Evolutionary conservation across 2,797 vertebrate genomes (phyloP), one percentile per base, ranked within the genome.

Genomic region (Sebastes taczanowskii): DNA sequence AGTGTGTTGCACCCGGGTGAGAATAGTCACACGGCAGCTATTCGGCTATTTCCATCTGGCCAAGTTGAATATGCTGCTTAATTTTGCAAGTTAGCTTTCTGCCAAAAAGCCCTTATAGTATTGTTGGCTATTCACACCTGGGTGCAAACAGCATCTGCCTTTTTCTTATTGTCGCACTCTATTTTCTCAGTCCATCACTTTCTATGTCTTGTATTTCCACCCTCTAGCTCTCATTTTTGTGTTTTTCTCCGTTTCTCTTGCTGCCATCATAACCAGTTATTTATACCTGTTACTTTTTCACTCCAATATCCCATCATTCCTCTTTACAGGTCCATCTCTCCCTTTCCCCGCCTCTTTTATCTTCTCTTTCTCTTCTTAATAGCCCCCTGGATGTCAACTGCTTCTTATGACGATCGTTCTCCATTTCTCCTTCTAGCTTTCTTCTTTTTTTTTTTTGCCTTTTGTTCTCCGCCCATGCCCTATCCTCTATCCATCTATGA

Each of bases 251-350:
- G 5, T 81, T 73, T 82, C 67, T 69, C 71, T 64, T 29, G 5
- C 67, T 56, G 55, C 80, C 79, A 77, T 88, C 90, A 84, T 82
- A 88, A 89, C 56, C 75, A 79, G 67, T 90, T 89, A 91, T 92
- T 89, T 88, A 89, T 89, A 42, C 42, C 74, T 78, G 66, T 77
- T 78, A 85, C 71, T 72, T 81, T 86, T 72, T 86, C 64, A 77
- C 83, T 91, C 83, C 78, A 89, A 91, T 87, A 87, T 88, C 82
- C 83, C 85, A 89, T 92, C 84, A 90, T 90, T 90, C 72, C 85
- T 92, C 78, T 87, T 91, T 89, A 92, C 86, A 80, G 86, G 82
- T 85, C 73, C 76, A 80, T 85, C 81, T 80, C 66, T 79, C 65
- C 81, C 49, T 77, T 78, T 56, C 78, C 38, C 74, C 29, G 25